Base-by-base conservation (phyloP, 2,797 vertebrate species). In the Uromys caudimaculatus region DNA sequence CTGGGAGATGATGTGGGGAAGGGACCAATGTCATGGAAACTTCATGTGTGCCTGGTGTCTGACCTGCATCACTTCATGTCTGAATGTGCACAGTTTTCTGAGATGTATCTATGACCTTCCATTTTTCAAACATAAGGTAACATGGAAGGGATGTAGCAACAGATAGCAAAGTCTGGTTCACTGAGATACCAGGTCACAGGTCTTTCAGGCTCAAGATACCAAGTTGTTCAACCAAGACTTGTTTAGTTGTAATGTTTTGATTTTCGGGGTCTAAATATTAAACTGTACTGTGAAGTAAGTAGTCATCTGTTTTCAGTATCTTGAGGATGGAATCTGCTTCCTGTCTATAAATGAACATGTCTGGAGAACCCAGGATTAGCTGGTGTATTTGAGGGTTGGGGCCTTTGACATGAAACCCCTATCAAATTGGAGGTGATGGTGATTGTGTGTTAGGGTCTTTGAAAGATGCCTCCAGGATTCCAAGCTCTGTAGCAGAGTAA, bases 391-490 rank as follows among this genome's bases (percentile, higher is more conserved):
- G 54, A 76, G 41, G 41, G 56, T 54, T 81, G 69, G 2, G 0
- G 1, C 79, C 58, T 84, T 88, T 81, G 90, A 96, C 88, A 9
- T 92, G 91, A 97, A 97, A 86, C 64, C 29, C 86, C 13, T 95
- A 23, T 97, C 90, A 89, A 97, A 79, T 93, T 96, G 96, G 93
- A 88, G 75, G 90, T 71, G 88, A 23, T 86, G 54, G n/a, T 54
- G 24, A 81, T 88, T 97, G 91, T 84, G 94, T 92, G 32, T 3
- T 27, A 52, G 52, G 58, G 47, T 90, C 32, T 92, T 97, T 95
- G 96, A 96, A 95, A 97, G 90, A 84, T 97, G 95, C 91, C 85
- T 95, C 97, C 97, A 96, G 97, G 96, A 97, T 96, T 92, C 94
- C 77, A 84, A 69, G 77, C 89, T 98, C 95, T 81, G 0, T 38